Conservation (phyloP, 1,140 invertebrate genomes). For the Pseudoatta argentina region DNA sequence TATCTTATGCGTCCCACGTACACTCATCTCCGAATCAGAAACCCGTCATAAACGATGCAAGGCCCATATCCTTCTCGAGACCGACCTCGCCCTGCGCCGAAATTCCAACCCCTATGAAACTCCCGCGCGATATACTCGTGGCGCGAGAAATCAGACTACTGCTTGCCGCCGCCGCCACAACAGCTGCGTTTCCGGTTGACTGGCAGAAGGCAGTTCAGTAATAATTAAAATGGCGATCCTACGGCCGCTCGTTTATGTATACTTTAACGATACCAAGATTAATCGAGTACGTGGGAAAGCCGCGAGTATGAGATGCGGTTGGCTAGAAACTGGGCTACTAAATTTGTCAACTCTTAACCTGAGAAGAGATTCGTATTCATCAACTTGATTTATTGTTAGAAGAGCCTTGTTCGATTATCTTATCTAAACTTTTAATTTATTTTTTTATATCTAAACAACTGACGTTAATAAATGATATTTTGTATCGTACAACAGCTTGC, state of each 20-base stretch:
- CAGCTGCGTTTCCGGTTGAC: constrained; percentile 46
- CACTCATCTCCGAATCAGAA: constrained; percentile 83
- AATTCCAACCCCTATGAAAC: constrained; percentile 63
- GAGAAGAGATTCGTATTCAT: constrained; percentile 8
- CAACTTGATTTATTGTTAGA: neutral
- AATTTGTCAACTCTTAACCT: constrained; percentile 18
- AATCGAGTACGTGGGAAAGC: constrained; percentile 44
- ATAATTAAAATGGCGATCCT: constrained; percentile 53
- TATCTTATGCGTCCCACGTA: constrained; percentile 83
- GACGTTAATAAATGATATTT: neutral
- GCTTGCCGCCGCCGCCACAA: neutral
- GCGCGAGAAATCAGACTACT: constrained; percentile 46
- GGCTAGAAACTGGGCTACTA: constrained; percentile 17
- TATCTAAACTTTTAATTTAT: neutral
- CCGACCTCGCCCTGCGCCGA: constrained; percentile 21
- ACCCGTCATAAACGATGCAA: constrained; percentile 83
- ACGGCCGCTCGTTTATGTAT: constrained; percentile 60
- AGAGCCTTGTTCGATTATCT: neutral
- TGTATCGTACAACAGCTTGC: neutral
- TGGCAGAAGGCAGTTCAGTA: constrained; percentile 55
- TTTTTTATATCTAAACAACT: neutral
- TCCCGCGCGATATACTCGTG: constrained; percentile 6
- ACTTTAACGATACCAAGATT: constrained; percentile 60
- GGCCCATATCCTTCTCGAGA: constrained; percentile 72
- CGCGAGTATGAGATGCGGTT: neutral